A percentile compares a stretch with the other conserved stretches of the same genome.
Evolutionary conservation across 2,113 vertebrate species (phyloP).

Genomic region (Cyanoderma ruficeps): DNA sequence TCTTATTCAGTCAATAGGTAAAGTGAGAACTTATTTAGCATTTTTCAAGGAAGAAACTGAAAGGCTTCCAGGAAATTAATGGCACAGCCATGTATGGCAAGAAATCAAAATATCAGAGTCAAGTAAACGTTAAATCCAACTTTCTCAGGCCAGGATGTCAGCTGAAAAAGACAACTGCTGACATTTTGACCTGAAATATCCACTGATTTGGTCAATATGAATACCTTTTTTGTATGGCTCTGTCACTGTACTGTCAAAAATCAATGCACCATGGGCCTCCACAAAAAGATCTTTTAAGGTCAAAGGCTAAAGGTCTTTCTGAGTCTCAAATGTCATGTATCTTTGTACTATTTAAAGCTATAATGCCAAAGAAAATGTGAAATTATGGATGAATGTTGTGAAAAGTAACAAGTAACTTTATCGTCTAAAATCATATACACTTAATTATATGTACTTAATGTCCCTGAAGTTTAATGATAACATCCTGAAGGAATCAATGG

Average conservation of each 20-base stretch:
- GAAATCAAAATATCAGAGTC: slow-evolving; percentile 33
- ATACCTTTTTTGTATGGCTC: slow-evolving; percentile 70
- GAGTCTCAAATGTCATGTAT: slow-evolving; percentile 47
- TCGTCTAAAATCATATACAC: not conserved
- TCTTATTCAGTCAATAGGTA: slow-evolving; percentile 63
- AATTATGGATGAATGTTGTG: not conserved
- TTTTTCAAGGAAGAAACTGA: slow-evolving; percentile 39
- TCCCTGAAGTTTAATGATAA: not conserved
- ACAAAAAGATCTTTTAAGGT: slow-evolving; percentile 73
- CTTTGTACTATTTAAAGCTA: slow-evolving; percentile 65
- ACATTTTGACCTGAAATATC: slow-evolving; percentile 74
- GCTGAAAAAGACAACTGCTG: slow-evolving; percentile 66
- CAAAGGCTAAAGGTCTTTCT: slow-evolving; percentile 68
- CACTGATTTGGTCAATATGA: slow-evolving; percentile 64
- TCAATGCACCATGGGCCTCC: slow-evolving; percentile 66
- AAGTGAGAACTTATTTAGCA: slow-evolving; percentile 66
- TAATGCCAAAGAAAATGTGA: slow-evolving; percentile 28
- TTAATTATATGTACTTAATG: not conserved
- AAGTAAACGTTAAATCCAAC: slow-evolving; percentile 25
- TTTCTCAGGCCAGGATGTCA: slow-evolving; percentile 55
- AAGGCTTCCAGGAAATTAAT: slow-evolving; percentile 37
- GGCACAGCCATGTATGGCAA: not conserved
- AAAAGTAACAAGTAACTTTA: not conserved
- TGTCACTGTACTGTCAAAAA: slow-evolving; percentile 70
- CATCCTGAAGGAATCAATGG: not conserved